Evolutionary conservation across 2,797 vertebrate genomes (phyloP).

Genomic region (Scleropages formosus): DNA sequence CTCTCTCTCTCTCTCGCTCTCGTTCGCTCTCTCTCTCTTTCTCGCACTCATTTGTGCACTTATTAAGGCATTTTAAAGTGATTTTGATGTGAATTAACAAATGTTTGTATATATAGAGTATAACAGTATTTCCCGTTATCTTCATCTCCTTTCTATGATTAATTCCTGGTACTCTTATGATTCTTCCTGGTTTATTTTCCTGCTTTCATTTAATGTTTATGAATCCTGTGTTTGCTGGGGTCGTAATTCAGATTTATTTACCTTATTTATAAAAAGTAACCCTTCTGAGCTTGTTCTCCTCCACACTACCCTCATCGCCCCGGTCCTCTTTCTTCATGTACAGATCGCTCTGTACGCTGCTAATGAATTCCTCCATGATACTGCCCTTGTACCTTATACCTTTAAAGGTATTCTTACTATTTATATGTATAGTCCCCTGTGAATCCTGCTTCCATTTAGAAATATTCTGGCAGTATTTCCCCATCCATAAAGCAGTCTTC

Average conservation of each 20-base stretch:
- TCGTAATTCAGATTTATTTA: slow-evolving; percentile 68
- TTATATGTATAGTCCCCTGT: slow-evolving; percentile 63
- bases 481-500: slow-evolving; percentile 54
- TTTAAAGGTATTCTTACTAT: slow-evolving; percentile 62
- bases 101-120: slow-evolving; percentile 72
- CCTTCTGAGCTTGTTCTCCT: slow-evolving; percentile 60
- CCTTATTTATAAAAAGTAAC: slow-evolving; percentile 65
- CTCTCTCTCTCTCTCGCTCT: slow-evolving; percentile 53
- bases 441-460: slow-evolving; percentile 69
- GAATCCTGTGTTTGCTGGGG: slow-evolving; percentile 62
- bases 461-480: slow-evolving; percentile 55
- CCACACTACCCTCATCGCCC: slow-evolving; percentile 63
- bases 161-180: slow-evolving; percentile 56
- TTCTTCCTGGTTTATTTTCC: slow-evolving; percentile 58
- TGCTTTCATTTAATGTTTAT: slow-evolving; percentile 57
- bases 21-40: slow-evolving; percentile 70
- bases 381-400: slow-evolving; percentile 50
- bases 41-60: slow-evolving; percentile 74
- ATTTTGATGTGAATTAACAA: slow-evolving; percentile 72
- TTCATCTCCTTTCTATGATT: slow-evolving; percentile 62
- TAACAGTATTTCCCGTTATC: slow-evolving; percentile 59
- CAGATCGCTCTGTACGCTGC: slow-evolving; percentile 36
- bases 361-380: slow-evolving; percentile 52
- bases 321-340: slow-evolving; percentile 50
- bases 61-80: slow-evolving; percentile 70